Evolutionary conservation across 2,888 invertebrate species (phyloP).

Genomic region (Spicauda simplicius): DNA sequence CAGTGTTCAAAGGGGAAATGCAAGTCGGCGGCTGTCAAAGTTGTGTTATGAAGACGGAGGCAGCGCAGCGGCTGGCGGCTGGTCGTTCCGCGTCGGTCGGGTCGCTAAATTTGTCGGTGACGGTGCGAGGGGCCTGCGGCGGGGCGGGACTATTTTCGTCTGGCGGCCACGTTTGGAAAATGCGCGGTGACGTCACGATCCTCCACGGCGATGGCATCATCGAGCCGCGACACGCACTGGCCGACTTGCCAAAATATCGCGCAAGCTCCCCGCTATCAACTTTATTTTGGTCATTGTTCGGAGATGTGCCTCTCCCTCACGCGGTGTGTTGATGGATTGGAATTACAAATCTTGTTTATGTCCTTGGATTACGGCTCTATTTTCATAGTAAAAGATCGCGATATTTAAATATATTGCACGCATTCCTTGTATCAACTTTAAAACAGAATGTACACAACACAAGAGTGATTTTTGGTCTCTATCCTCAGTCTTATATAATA

Average conservation of each 20-base stretch:
- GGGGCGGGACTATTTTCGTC: constrained; percentile 83
- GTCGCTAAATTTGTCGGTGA: constrained; percentile 81
- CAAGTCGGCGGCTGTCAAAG: constrained; percentile 41
- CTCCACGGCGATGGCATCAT: constrained; percentile 83
- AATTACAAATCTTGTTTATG: constrained; percentile 20
- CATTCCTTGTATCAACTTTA: background rate
- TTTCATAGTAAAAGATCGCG: constrained; percentile 10
- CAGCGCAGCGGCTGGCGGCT: constrained; percentile 46
- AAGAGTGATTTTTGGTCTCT: too few species aligned
- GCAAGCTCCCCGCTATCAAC: constrained; percentile 71
- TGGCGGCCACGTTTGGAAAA: constrained; percentile 85
- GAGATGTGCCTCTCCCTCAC: constrained; percentile 46
- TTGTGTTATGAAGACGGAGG: constrained; percentile 48
- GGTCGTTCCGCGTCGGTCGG: constrained; percentile 54
- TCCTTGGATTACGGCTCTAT: constrained; percentile 36
- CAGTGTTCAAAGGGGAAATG: constrained; percentile 21
- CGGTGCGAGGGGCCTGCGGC: constrained; percentile 72
- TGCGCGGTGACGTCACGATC: constrained; percentile 81
- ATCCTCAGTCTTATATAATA: too few species aligned
- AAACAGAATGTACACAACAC: too few species aligned
- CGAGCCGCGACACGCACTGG: constrained; percentile 77
- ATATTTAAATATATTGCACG: background rate
- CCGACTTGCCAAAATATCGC: constrained; percentile 81
- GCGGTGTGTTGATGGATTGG: constrained; percentile 45
- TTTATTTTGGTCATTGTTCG: constrained; percentile 80